Base-by-base conservation (phyloP, 2,797 vertebrate species). In the Cossypha niveicapilla region DNA sequence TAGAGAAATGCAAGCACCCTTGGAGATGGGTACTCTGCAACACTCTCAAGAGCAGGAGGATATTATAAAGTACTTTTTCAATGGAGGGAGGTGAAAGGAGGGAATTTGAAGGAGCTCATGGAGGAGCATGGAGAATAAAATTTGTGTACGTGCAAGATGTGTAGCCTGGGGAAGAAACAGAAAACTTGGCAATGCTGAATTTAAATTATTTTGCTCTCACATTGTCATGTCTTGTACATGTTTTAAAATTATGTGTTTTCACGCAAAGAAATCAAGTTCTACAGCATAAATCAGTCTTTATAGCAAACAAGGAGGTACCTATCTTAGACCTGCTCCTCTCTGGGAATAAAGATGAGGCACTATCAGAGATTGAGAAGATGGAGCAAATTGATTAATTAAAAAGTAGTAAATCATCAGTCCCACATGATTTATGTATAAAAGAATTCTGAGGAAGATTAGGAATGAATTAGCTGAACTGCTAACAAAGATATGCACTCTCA, bases 381-480 rank as follows among this genome's bases (percentile, higher is more conserved):
- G 76, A 89, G 92, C 66, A 96, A 95, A 94, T 6, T 82, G 88
- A 94, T 96, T 76, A 96, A 93, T 94, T 95, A 95, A 95, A 93
- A 95, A 71, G 68, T 84, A 89, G 88, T 91, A 96, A 96, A 94
- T 94, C 94, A 93, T 85, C 88, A 92, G 45, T 67, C 81, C 39
- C 57, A 48, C 65, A 80, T 96, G 81, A 95, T 94, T 96, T 94
- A 94, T 94, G 78, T 84, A 93, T 94, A 79, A 94, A 94, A 95
- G 74, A 93, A 84, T 87, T 95, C 75, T 86, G 86, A 89, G 80
- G 83, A 86, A 96, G 30, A 87, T 95, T 92, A 90, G 71, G 54
- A 92, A 88, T 88, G 94, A 95, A 90, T 94, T 96, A 94, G 45
- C 53, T 88, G 89, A 94, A 79, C 60, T 79, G 32, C 90, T 95